phyloP scores from a whole-genome alignment of 2,888 invertebrate species.

The Chalcosyrphus nemorum region DNA sequence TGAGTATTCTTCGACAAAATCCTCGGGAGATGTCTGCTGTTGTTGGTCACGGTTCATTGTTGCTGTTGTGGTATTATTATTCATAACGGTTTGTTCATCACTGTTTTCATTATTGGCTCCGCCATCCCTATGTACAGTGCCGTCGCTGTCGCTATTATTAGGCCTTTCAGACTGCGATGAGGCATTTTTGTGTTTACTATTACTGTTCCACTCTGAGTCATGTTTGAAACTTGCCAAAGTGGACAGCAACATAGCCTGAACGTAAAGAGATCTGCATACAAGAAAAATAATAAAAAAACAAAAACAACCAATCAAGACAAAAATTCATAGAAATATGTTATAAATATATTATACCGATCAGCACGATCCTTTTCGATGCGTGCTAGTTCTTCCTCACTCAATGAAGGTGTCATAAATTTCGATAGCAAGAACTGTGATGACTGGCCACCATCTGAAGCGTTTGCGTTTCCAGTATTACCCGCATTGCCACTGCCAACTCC shows the following conservation, averaged over 20 bases:
- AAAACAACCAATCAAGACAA: not conserved
- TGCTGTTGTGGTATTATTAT: conserved; percentile 77
- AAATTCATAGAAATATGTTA: not conserved
- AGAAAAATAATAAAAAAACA: conserved; percentile 13
- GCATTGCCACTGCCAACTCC: conserved; percentile 75
- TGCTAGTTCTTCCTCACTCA: conserved; percentile 83
- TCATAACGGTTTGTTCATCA: conserved; percentile 78
- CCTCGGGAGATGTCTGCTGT: conserved; percentile 82
- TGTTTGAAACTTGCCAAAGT: conserved; percentile 82
- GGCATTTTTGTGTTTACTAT: conserved; percentile 73
- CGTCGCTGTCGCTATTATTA: conserved; percentile 74
- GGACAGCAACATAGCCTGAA: conserved; percentile 87
- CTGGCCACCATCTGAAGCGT: conserved; percentile 73
- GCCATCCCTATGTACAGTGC: conserved; percentile 59
- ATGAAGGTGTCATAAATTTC: conserved; percentile 83
- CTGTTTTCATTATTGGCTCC: conserved; percentile 53
- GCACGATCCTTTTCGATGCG: conserved; percentile 84
- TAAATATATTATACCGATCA: conserved; percentile 81
- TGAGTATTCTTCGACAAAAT: conserved; percentile 80
- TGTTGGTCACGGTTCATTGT: conserved; percentile 78
- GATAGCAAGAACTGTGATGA: conserved; percentile 80
- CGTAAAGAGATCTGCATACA: conserved; percentile 84
- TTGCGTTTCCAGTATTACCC: conserved; percentile 72
- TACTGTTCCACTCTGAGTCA: conserved; percentile 71
- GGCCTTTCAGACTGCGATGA: conserved; percentile 74